Evolutionary conservation across 2,888 invertebrate genomes (phyloP).

Genomic region (Caenorhabditis uteleia): DNA sequence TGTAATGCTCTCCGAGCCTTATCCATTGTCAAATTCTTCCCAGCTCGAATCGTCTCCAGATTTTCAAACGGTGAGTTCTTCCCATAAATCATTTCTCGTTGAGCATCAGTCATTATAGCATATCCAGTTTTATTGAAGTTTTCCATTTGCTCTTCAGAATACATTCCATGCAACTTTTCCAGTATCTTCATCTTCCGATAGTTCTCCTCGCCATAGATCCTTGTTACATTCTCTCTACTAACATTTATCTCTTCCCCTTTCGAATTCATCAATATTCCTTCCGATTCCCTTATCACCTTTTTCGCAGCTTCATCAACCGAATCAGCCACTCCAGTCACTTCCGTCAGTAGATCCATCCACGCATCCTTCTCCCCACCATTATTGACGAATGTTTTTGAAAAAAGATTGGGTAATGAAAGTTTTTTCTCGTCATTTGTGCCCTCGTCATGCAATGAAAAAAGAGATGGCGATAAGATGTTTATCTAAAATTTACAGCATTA

Average conservation of each 20-base stretch:
- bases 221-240: conserved; percentile 53
- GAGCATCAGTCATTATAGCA: conserved; percentile 49
- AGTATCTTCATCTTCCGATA: conserved; percentile 51
- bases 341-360: conserved; percentile 59
- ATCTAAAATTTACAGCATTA: conserved; percentile 46
- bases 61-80: conserved; percentile 34
- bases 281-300: conserved; percentile 17
- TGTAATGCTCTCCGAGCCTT: conserved; percentile 20
- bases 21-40: conserved; percentile 23
- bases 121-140: conserved; percentile 58
- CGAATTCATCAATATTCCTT: conserved; percentile 42
- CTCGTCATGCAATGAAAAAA: conserved; percentile 56
- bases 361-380: conserved; percentile 50
- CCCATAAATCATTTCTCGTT: conserved; percentile 55
- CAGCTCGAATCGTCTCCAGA: conserved; percentile 8
- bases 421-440: conserved; percentile 50
- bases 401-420: conserved; percentile 16
- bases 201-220: conserved; percentile 50
- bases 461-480: conserved; percentile 57
- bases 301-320: conserved; percentile 35
- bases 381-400: conserved; percentile 9
- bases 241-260: conserved; percentile 41
- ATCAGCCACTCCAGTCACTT: conserved; percentile 53
- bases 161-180: conserved; percentile 49
- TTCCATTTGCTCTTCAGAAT: conserved; percentile 48